Base-by-base conservation (phyloP, 1,140 invertebrate species). In the Nasonia giraulti region DNA sequence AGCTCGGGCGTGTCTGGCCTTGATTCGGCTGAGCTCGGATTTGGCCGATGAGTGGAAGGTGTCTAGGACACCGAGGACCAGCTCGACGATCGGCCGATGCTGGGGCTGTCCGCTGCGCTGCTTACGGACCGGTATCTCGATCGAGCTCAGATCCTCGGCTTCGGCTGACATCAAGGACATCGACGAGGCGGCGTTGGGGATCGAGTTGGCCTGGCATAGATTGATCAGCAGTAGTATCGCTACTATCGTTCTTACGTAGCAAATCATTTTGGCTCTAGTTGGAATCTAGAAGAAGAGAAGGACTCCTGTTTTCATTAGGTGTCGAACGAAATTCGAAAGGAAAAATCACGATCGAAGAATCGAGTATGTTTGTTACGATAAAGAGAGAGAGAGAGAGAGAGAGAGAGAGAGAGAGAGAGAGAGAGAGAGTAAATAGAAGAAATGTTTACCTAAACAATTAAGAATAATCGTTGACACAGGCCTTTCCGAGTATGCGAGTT, bases 1-100 rank as follows among this genome's bases (percentile, higher is more conserved):
- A 5, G 76, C 40, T 1, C 80, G 55, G 1, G 74, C 74, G 2
- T 23, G 80, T 68, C 85, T 76, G 2, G 85, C 85, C n/a, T 71
- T 77, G 31, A 81, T 78, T 14, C 87, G 74, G 44, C 55, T 84
- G 4, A 88, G 69, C 14, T 88, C 88, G 1, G 87, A 84, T 40
- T 86, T 87, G 31, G 83, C 79, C 1, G 86, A 87, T 1, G 87
- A 84, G 23, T 87, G 87, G n/a, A 89, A 79, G 2, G 88, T 89
- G 55, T 89, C 88, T 12, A 89, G 82, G n/a, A 89, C 86, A 12
- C 87, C 87, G 4, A 89, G 84, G 44, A 89, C 83, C 8, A 89
- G 50, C 73, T 89, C 88, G 73, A 89, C 40, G 10, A 89, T 85
- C 1, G 88, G 88, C 47, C 87, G 81, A 81, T 87, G 82, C 50